Evolutionary conservation across 2,113 vertebrate species (phyloP), one percentile per base, ranked within the genome.

Genomic region (Setophaga petechia): DNA sequence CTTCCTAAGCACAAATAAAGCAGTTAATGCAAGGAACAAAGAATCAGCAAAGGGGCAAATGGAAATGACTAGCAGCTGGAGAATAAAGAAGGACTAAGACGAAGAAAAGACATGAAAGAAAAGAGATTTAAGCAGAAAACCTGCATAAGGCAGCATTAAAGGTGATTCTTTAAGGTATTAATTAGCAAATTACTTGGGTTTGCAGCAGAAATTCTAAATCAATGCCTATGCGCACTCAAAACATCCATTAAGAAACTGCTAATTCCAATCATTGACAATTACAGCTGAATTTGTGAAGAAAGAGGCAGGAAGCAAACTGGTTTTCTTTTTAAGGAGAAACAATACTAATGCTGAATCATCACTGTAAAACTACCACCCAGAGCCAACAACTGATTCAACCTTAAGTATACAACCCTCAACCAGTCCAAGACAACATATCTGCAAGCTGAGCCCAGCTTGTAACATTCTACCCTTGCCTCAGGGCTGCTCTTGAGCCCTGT

Each of bases 301-400:
- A 74, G 49, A 78, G 31, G 76, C 72, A 89, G 67, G 47, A 91
- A 88, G 46, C 69, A 89, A 94, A 91, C 84, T 41, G 47, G 11
- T 95, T 57, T 65, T 55, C 76, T 95, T 86, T 89, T 46, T 22
- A 88, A 90, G 87, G 51, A 76, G 66, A 88, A 81, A 59, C 89
- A 94, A 89, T 67, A 76, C 47, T 61, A 84, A 66, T 65, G 88
- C 88, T 94, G 88, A 95, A 61, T 92, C 85, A 95, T 59, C 74
- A 55, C 0, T 27, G 37, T 54, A 67, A 57, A 96, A 80, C 79
- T 22, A 66, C 75, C 16, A 73, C 15, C 51, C 76, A 77, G 59
- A 77, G 90, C 75, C 85, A 90, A 31, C 41, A 75, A 76, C 67
- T 52, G 39, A 81, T 86, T 81, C 59, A 93, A 49, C 28, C 47